Conservation (phyloP, 92 coral and sea anemone genomes). For the Micromussa lordhowensis region DNA sequence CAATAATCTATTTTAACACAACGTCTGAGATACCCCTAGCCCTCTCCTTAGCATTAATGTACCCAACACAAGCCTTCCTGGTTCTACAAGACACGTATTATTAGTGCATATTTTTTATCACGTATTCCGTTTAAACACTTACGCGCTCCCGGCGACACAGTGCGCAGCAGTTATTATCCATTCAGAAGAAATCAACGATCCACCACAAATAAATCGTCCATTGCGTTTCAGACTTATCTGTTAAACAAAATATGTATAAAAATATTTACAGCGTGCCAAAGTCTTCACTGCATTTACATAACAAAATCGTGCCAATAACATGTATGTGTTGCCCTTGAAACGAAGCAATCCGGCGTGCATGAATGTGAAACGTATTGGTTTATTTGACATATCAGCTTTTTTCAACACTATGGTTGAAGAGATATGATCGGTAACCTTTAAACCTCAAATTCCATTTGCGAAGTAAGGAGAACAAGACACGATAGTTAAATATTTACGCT, state of each 20-base stretch:
- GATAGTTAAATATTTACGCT: not conserved
- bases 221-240: constrained; percentile 69
- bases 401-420: not conserved
- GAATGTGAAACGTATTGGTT: too few relatives aligned
- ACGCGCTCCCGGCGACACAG: constrained; percentile 55
- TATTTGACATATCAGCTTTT: too few relatives aligned
- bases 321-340: too few relatives aligned
- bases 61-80: too few relatives aligned
- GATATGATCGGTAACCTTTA: not conserved
- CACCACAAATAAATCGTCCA: constrained; percentile 79
- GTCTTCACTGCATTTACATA: not conserved
- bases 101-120: not conserved
- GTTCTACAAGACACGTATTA: too few relatives aligned
- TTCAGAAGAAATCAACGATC: constrained; percentile 58
- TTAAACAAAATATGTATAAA: not conserved
- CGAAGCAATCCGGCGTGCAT: too few relatives aligned
- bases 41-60: too few relatives aligned
- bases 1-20: too few relatives aligned
- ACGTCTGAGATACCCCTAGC: too few relatives aligned
- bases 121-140: not conserved
- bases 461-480: not conserved
- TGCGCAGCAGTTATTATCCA: constrained; percentile 92
- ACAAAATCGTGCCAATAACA: too few relatives aligned
- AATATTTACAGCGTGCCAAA: not conserved
- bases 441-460: too few relatives aligned